Evolutionary conservation across 2,797 vertebrate genomes (phyloP).

Genomic region (Poecile montanus): DNA sequence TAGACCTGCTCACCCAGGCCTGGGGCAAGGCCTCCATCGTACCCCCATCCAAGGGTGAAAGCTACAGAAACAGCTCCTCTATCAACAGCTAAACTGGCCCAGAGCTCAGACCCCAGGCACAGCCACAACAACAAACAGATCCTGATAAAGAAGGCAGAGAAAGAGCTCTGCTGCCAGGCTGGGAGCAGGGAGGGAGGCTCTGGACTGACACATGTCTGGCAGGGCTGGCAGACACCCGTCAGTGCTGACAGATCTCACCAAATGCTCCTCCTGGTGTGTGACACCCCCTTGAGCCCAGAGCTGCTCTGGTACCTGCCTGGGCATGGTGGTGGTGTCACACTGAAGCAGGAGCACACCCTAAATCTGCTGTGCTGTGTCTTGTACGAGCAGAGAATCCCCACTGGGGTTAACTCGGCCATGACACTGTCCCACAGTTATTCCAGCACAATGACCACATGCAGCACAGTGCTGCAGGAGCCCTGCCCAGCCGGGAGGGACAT

Average conservation of each 20-base stretch:
- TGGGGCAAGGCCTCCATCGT: not conserved
- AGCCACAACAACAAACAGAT: not conserved
- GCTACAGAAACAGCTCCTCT: not conserved
- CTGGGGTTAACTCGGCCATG: rapidly evolving
- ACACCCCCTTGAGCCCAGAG: not conserved
- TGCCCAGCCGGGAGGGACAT: not conserved
- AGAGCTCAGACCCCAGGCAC: not conserved
- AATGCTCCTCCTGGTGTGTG: not conserved
- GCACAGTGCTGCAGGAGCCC: not conserved
- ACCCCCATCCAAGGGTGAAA: not conserved
- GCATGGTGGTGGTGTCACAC: not conserved
- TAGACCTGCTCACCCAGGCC: not conserved
- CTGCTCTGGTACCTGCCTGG: not conserved
- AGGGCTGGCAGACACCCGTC: not conserved
- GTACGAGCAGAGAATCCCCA: not conserved
- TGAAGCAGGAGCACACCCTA: not conserved
- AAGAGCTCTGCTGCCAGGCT: not conserved
- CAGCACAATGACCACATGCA: not conserved
- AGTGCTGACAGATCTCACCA: not conserved
- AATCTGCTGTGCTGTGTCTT: not conserved
- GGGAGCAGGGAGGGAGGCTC: not conserved
- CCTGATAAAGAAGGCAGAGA: not conserved
- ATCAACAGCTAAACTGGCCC: not conserved
- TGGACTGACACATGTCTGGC: not conserved
- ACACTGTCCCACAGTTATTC: not conserved